Evolutionary conservation across 2,113 vertebrate species (phyloP).

Genomic region (Odobenus rosmarus): DNA sequence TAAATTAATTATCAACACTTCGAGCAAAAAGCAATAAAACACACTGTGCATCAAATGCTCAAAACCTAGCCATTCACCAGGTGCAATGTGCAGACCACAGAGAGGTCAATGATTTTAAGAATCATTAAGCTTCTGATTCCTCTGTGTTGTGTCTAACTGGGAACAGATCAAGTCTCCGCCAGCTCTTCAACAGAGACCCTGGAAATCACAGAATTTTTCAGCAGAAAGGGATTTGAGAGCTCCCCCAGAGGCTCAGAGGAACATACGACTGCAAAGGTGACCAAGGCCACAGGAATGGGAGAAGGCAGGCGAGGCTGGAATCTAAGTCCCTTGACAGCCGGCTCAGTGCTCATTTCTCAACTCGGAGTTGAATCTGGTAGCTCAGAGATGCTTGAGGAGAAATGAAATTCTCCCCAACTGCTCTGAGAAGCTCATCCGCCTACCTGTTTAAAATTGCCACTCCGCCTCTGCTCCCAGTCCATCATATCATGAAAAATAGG

Average conservation of each 20-base stretch:
- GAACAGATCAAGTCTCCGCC: slow-evolving; percentile 35
- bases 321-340: background rate
- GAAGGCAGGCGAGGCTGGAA: background rate
- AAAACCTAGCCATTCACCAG: background rate
- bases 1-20: slow-evolving; percentile 52
- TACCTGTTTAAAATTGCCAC: slow-evolving; percentile 99
- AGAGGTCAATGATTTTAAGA: slow-evolving; percentile 31
- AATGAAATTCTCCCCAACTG: background rate
- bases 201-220: slow-evolving; percentile 5
- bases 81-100: slow-evolving; percentile 7
- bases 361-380: background rate
- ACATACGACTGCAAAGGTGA: background rate
- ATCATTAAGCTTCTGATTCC: slow-evolving; percentile 58
- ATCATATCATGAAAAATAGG: slow-evolving; percentile 99
- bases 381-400: background rate
- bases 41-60: slow-evolving; percentile 13
- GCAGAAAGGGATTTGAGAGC: background rate
- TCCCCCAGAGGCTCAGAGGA: background rate
- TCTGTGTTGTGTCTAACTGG: background rate
- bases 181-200: slow-evolving; percentile 29
- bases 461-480: slow-evolving; percentile 98
- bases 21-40: slow-evolving; percentile 61
- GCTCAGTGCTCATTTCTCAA: background rate
- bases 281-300: background rate
- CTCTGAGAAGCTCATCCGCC: background rate